Evolutionary conservation across 2,113 vertebrate genomes (phyloP).

Genomic region (Gymnogyps californianus): DNA sequence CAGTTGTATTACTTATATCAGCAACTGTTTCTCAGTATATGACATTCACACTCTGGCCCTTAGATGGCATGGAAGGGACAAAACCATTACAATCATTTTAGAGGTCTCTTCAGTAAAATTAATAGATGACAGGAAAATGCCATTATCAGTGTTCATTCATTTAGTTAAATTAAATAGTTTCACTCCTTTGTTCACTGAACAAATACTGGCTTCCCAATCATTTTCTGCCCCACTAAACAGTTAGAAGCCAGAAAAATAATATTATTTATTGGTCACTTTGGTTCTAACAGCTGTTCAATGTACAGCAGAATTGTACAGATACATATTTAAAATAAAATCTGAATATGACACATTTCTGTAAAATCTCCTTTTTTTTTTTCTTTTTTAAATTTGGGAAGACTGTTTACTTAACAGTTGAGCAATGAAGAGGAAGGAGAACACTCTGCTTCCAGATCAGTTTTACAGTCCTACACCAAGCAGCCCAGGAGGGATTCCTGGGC

Average conservation of each 20-base stretch:
- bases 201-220: not conserved
- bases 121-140: conserved; percentile 9
- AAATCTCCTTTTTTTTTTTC: not conserved
- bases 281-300: not conserved
- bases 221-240: conserved; percentile 22
- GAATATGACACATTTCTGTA: not conserved
- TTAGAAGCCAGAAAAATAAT: not conserved
- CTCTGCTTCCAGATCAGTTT: not conserved
- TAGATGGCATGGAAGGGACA: conserved; percentile 38
- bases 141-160: not conserved
- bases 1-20: not conserved
- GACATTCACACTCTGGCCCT: conserved; percentile 26
- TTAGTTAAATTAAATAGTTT: conserved; percentile 38
- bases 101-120: conserved; percentile 16
- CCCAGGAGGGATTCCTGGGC: not conserved
- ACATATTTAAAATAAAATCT: not conserved
- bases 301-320: not conserved
- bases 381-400: not conserved
- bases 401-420: not conserved
- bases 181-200: conserved; percentile 15
- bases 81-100: not conserved
- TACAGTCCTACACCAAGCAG: not conserved
- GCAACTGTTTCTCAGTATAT: not conserved
- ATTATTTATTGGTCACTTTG: not conserved
- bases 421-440: not conserved